These are phyloP conservation scores for Conus canariensis DNA, from an alignment of 2,888 invertebrate species.

Conservation along the genomic window DNA sequence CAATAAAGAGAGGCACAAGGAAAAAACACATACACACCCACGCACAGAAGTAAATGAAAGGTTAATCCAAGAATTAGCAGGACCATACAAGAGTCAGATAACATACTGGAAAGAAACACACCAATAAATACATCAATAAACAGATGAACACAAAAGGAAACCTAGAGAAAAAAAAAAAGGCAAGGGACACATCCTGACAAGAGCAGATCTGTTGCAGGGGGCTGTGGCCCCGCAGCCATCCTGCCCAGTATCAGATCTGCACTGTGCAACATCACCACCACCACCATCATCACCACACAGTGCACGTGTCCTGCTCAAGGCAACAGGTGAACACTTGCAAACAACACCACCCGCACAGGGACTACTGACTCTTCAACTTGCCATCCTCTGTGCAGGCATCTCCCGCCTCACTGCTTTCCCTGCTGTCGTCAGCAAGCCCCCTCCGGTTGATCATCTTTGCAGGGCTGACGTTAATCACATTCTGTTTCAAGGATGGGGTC, in stretches of 20 bases:
- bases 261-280: not conserved
- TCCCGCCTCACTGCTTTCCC: not conserved
- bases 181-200: too few species aligned
- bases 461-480: not conserved
- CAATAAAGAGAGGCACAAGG: too few species aligned
- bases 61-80: too few species aligned
- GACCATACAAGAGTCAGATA: too few species aligned
- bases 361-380: constrained; percentile 19
- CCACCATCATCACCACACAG: not conserved
- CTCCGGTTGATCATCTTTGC: not conserved
- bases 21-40: too few species aligned
- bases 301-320: not conserved
- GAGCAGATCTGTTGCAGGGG: too few species aligned
- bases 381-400: not conserved
- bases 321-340: not conserved
- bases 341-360: not conserved
- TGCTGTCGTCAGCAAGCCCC: not conserved
- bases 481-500: not conserved
- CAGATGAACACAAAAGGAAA: too few species aligned
- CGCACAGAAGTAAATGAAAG: too few species aligned
- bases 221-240: too few species aligned
- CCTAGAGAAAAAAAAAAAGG: too few species aligned
- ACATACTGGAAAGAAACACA: not conserved
- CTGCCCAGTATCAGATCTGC: too few species aligned
- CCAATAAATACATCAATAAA: not conserved